A percentile compares a stretch with the other conserved stretches of the same genome.
Evolutionary conservation across 2,888 invertebrate genomes (phyloP).

Genomic region (Tenthredo notha): DNA sequence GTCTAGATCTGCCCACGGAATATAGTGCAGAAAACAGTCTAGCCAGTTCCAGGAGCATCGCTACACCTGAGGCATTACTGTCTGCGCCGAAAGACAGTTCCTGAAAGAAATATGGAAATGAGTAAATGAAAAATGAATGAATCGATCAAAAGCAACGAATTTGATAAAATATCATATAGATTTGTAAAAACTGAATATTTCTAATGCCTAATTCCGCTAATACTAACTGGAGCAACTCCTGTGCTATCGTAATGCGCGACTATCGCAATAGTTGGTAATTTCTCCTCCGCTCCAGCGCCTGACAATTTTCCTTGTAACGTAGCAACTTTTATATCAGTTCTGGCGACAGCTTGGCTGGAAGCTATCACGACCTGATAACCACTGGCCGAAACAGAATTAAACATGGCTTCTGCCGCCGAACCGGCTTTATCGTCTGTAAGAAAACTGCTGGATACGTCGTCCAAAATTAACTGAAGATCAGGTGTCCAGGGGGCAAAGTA

Average conservation of each 20-base stretch:
- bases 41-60: conserved; percentile 92
- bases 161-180: neutral
- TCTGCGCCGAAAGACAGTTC: conserved; percentile 94
- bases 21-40: conserved; percentile 94
- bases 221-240: conserved; percentile 92
- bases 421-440: conserved; percentile 86
- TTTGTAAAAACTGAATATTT: neutral
- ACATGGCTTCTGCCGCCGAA: conserved; percentile 90
- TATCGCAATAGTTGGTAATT: conserved; percentile 92
- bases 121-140: neutral
- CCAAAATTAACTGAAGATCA: conserved; percentile 87
- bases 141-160: conserved; percentile 9
- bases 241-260: conserved; percentile 97
- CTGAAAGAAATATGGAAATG: conserved; percentile 78
- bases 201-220: conserved; percentile 27
- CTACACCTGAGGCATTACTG: conserved; percentile 95
- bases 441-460: conserved; percentile 86
- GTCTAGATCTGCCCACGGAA: conserved; percentile 86
- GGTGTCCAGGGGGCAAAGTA: conserved; percentile 91
- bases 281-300: conserved; percentile 86
- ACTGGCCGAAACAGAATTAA: conserved; percentile 94
- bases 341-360: conserved; percentile 85
- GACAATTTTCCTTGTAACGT: conserved; percentile 92
- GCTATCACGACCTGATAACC: conserved; percentile 96
- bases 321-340: conserved; percentile 90